Percentiles rank a stretch among this genome's conserved stretches.
phyloP scores from a whole-genome alignment of 2,888 invertebrate species.

The Uropetala carovei region DNA sequence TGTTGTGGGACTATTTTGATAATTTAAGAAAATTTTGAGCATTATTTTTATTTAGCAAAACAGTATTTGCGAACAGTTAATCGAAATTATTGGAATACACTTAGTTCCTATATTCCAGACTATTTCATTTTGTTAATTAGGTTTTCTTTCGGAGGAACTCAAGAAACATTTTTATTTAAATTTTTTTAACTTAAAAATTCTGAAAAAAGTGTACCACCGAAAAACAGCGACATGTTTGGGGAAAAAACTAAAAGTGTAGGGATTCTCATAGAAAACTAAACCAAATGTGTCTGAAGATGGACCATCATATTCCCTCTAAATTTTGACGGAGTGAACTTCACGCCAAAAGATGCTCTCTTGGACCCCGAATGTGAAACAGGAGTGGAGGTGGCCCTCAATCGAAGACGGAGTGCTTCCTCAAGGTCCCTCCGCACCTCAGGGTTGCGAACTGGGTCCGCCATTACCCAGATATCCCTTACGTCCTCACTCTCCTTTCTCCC shows the following conservation, averaged over 20 bases:
- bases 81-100: too few species aligned
- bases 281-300: background rate
- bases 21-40: too few species aligned
- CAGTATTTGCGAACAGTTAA: too few species aligned
- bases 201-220: too few species aligned
- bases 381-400: conserved; percentile 36
- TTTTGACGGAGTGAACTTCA: background rate
- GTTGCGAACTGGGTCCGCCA: conserved; percentile 29
- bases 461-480: background rate
- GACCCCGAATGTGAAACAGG: conserved; percentile 34
- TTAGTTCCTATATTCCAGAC: too few species aligned
- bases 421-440: conserved; percentile 1
- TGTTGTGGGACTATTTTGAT: too few species aligned
- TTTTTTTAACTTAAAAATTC: too few species aligned
- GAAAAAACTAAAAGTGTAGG: background rate
- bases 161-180: too few species aligned
- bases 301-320: background rate
- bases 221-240: too few species aligned
- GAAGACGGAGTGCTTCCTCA: background rate
- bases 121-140: too few species aligned
- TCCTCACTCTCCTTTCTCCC: background rate
- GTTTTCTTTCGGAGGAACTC: too few species aligned
- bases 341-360: conserved; percentile 15
- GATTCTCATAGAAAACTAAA: background rate
- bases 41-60: too few species aligned